Evolutionary conservation across 2,113 vertebrate species (phyloP).

Genomic region (Casuarius casuarius): DNA sequence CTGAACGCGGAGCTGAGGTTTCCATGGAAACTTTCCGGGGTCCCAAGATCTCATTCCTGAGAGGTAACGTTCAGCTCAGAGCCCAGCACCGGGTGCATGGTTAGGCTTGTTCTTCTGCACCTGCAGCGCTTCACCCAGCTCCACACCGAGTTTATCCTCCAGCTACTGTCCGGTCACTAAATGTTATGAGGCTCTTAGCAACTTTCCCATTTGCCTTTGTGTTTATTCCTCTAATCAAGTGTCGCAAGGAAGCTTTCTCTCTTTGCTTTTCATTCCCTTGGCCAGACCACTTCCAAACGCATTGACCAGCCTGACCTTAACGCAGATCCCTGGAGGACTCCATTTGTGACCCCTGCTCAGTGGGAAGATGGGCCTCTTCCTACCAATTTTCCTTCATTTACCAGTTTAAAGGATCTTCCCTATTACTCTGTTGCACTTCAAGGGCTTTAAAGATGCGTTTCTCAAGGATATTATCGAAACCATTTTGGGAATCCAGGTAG

Average conservation of each 20-base stretch:
- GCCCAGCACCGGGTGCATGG: accelerated
- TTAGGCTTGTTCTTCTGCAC: accelerated
- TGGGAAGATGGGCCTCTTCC: not conserved
- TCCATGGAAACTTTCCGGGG: not conserved
- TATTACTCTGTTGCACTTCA: accelerated
- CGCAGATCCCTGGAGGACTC: not conserved
- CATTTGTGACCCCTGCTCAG: accelerated
- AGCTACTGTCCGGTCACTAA: accelerated
- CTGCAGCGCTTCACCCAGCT: accelerated
- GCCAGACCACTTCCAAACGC: not conserved
- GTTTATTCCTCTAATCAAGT: accelerated
- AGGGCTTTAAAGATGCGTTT: not conserved
- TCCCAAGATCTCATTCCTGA: not conserved
- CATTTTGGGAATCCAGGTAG: accelerated
- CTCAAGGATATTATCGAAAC: not conserved
- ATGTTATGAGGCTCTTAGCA: no score
- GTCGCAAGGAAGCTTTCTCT: accelerated
- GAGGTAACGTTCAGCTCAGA: accelerated
- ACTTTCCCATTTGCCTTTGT: accelerated
- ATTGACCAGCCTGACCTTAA: no score
- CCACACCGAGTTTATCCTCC: accelerated
- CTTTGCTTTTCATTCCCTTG: accelerated
- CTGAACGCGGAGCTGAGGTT: accelerated
- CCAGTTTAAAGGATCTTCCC: accelerated
- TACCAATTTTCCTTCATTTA: accelerated